Base-by-base conservation (phyloP, 64 coral and sea anemone species). In the Anthopleura sola region DNA sequence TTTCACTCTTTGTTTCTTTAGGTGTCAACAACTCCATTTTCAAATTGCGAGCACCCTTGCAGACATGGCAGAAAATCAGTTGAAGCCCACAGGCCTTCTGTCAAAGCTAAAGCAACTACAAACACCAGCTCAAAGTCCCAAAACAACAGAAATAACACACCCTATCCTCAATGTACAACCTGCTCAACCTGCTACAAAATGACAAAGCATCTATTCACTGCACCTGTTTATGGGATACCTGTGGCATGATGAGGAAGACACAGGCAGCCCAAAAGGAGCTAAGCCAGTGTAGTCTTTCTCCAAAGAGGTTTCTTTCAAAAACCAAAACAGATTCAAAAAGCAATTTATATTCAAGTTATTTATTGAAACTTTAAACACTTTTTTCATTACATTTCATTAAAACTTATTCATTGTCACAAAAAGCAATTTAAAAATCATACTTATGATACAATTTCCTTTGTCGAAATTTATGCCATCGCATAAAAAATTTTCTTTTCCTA, bases 1-100 rank as follows among this genome's bases (percentile, higher is more conserved):
- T 28, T 15, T 34, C 9, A 69, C 21, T 31, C 15, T 3, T 71
- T 0, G 11, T 66, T 37, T 11, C 20, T 83, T 62, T 83, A 96
- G 94, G 53, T 88, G 91, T 49, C 94, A 96, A 68, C 94, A 96
- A 68, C 75, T 92, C 20, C 94, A 96, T 78, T 96, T 96, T 47
- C 90, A 96, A 79, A 85, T 92, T 69, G 94, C 94, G 23, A 96
- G 87, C 77, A 87, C 84, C 36, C 60, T 96, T 32, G 94, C 94
- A 60, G 94, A 96, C 79, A 88, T 96, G 55, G 90, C 66, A 19
- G 94, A 96, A 66, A 83, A 81, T 47, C 87, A 96, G 75, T 24
- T 89, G 10, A 81, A 78, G 37, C 28, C 62, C 18, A 49, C 37
- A 24, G 47, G 48, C 26, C 82, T 83, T 20, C 51, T 56, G 0